A percentile compares a stretch with the other conserved stretches of the same genome.
Conservation (phyloP, 2,888 invertebrate species). For the Rhagonycha lutea region DNA sequence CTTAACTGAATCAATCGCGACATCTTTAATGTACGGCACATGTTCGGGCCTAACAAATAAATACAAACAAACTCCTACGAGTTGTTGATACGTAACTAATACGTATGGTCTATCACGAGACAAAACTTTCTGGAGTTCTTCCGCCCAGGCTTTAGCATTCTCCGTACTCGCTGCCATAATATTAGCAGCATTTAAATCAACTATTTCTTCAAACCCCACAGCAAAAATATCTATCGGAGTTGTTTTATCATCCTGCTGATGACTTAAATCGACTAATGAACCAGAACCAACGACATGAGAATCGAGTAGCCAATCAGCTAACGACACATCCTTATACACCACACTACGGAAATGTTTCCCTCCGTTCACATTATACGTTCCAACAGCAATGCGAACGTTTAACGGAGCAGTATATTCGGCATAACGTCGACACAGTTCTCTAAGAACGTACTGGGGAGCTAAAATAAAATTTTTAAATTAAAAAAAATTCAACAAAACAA, state of each 20-base stretch:
- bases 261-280: slow-evolving; percentile 55
- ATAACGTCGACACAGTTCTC: slow-evolving; percentile 84
- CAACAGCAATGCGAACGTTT: slow-evolving; percentile 80
- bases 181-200: slow-evolving; percentile 97
- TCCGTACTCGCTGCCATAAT: slow-evolving; percentile 94
- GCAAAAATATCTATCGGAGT: slow-evolving; percentile 91
- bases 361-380: slow-evolving; percentile 99
- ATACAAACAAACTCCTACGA: slow-evolving; percentile 97
- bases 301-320: slow-evolving; percentile 90
- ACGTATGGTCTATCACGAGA: slow-evolving; percentile 84
- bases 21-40: slow-evolving; percentile 87
- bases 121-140: slow-evolving; percentile 90
- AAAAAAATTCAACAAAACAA: slow-evolving; percentile 3
- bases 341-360: slow-evolving; percentile 98
- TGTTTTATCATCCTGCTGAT: slow-evolving; percentile 51
- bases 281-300: slow-evolving; percentile 65
- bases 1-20: slow-evolving; percentile 94
- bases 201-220: slow-evolving; percentile 98
- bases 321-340: slow-evolving; percentile 85
- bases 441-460: slow-evolving; percentile 80
- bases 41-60: slow-evolving; percentile 90
- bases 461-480: slow-evolving; percentile 31
- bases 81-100: slow-evolving; percentile 88
- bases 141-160: slow-evolving; percentile 94
- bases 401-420: slow-evolving; percentile 76